phyloP scores from a whole-genome alignment of 2,888 invertebrate species.

The Orthosia gracilis region DNA sequence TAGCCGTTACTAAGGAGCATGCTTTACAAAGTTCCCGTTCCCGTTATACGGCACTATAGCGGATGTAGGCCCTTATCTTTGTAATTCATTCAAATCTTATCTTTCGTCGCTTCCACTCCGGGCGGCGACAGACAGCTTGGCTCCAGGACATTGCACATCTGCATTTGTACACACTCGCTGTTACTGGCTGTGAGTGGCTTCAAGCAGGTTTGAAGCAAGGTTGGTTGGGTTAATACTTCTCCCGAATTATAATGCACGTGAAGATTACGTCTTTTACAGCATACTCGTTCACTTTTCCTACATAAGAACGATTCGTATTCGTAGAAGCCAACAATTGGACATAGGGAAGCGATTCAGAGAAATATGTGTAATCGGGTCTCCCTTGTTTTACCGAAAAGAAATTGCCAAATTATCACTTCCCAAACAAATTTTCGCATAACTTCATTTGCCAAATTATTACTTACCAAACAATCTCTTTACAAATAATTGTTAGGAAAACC shows the following conservation, averaged over 20 bases:
- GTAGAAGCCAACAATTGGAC: slow-evolving; percentile 10
- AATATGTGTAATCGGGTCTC: too few relatives aligned
- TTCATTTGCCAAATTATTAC: too few relatives aligned
- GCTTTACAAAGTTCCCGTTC: too few relatives aligned
- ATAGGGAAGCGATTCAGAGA: slow-evolving; percentile 1
- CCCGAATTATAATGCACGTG: not conserved
- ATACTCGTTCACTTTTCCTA: not conserved
- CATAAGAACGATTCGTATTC: not conserved
- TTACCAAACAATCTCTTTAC: too few relatives aligned
- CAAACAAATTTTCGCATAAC: too few relatives aligned
- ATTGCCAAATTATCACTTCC: too few relatives aligned
- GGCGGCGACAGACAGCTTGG: slow-evolving; percentile 17
- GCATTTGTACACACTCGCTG: not conserved
- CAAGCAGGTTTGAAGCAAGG: too few relatives aligned
- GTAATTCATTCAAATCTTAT: not conserved
- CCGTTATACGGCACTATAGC: too few relatives aligned
- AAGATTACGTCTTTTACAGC: not conserved
- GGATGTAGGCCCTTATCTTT: too few relatives aligned
- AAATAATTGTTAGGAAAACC: too few relatives aligned
- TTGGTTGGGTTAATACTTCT: not conserved
- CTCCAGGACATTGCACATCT: not conserved
- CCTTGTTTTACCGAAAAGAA: too few relatives aligned
- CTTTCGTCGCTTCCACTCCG: not conserved
- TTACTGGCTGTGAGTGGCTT: not conserved
- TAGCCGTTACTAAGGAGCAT: too few relatives aligned